Base-by-base conservation (phyloP, 1,140 invertebrate genomes). In the Oryctes rhinoceros region DNA sequence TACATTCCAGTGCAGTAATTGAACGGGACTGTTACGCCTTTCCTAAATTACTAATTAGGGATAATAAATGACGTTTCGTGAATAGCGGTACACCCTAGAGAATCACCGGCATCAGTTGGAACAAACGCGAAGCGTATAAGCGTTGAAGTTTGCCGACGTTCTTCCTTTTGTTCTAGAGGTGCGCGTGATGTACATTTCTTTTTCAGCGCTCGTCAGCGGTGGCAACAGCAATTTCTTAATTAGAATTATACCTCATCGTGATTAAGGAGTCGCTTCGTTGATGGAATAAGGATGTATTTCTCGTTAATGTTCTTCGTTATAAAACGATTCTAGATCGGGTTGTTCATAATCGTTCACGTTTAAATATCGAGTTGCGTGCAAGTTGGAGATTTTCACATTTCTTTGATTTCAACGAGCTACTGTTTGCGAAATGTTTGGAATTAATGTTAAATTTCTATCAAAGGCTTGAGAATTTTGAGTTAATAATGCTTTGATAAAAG, bases 11-110 rank as follows among this genome's bases (percentile, higher is more conserved):
- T 71, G 65, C 9, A 71, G 65, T 79, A 79, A 79, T 79, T 79
- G 78, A 79, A 44, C 18, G 20, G 18, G 78, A 79, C 78, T 39
- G 49, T 44, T 37, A 15, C 48, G 65, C 18, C 35, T 71, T 67
- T 71, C 37, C 78, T 79, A 79, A 79, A 79, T 79, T 79, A 67
- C 78, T 79, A 79, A 79, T 71, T 79, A 47, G 59, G 20, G 65
- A 67, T 71, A 65, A 76, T 18, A 78, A 67, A 39, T 76, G 39
- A 78, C 24, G 65, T 71, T 71, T 30, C 65, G 20, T 30, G 65
- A 37, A 62, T 18, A 62, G 20, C 15, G 20, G 20, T 13, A 71
- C 24, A 18, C 20, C 24, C 20, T 71, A 24, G 20, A 71, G 65
- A 35, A 59, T 24, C 35, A 2, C 20, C 30, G 65, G 3, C 5